Base-by-base conservation (phyloP, 2,113 vertebrate species). In the Neodontobutis hainanensis region DNA sequence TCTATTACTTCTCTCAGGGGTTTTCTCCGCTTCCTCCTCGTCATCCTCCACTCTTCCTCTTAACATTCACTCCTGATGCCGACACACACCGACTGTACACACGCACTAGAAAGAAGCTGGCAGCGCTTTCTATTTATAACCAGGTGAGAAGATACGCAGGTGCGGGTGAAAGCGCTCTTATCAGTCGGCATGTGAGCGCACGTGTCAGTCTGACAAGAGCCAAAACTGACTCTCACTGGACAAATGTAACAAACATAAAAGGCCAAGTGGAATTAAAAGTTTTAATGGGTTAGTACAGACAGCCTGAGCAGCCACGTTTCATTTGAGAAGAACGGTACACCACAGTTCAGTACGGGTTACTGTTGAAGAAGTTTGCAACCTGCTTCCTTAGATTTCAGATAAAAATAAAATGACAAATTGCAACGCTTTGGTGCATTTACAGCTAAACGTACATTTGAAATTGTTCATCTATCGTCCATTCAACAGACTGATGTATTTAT, bases 61-160 rank as follows among this genome's bases (percentile, higher is more conserved):
- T 55, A 35, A 48, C n/a, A 27, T 27, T 27, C 19, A 27, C 19
- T 27, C 19, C 19, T 27, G 19, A 47, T 43, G 48, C 57, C 19
- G 19, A 79, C 42, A 43, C 55, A 15, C 55, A 38, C 8, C 15
- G 38, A 58, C 55, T 14, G 5, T 35, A 7, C 62, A 66, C 65
- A 51, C 45, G 38, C 32, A 49, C 68, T 58, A 57, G 61, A 76
- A 77, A 71, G 70, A 56, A 49, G 61, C 60, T 34, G 70, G 36
- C 32, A 6, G 43, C 45, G 11, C 12, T 36, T 78, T 71, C 88
- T 87, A 87, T 89, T 84, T 82, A 82, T 90, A 89, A 65, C 68
- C 70, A 83, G 74, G 85, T 78, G 82, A 43, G 78, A 82, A 80
- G 51, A 64, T 35, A 53, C 83, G 75, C 81, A 81, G 82, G 73